phyloP scores from a whole-genome alignment of 1,140 invertebrate species.

The Caerostris extrusa region DNA sequence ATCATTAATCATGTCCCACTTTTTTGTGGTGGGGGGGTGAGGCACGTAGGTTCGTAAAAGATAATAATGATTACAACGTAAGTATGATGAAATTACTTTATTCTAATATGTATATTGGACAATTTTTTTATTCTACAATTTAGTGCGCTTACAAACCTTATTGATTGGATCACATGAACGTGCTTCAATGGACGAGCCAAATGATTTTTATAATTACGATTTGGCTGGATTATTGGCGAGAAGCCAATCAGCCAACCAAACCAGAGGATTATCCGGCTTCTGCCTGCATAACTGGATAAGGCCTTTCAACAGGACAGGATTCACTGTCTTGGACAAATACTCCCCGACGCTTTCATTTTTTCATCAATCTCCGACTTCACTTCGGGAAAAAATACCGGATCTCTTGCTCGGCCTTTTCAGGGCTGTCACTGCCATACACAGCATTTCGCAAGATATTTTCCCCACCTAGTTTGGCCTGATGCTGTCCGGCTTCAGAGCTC shows the following conservation, averaged over 20 bases:
- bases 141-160: too few species aligned
- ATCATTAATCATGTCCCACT: too few species aligned
- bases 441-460: constrained; percentile 45
- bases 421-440: constrained; percentile 34
- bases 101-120: too few species aligned
- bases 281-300: constrained; percentile 60
- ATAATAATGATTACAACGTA: too few species aligned
- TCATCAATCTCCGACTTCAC: constrained; percentile 1
- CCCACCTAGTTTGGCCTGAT: constrained; percentile 56
- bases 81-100: too few species aligned
- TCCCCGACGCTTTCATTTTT: constrained; percentile 13
- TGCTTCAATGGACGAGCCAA: too few species aligned
- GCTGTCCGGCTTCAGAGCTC: neutral
- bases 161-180: too few species aligned
- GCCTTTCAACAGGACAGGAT: constrained; percentile 67
- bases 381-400: constrained; percentile 32
- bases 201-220: too few species aligned
- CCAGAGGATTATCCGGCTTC: constrained; percentile 73
- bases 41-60: too few species aligned
- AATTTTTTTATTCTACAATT: too few species aligned
- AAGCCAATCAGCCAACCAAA: constrained; percentile 74
- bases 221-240: constrained; percentile 66
- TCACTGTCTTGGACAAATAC: constrained; percentile 63
- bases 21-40: too few species aligned
- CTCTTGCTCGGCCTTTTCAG: constrained; percentile 29